These are phyloP conservation scores for Paramormyrops hopkinsi DNA, from an alignment of 2,797 vertebrate species.

Conservation along the genomic window DNA sequence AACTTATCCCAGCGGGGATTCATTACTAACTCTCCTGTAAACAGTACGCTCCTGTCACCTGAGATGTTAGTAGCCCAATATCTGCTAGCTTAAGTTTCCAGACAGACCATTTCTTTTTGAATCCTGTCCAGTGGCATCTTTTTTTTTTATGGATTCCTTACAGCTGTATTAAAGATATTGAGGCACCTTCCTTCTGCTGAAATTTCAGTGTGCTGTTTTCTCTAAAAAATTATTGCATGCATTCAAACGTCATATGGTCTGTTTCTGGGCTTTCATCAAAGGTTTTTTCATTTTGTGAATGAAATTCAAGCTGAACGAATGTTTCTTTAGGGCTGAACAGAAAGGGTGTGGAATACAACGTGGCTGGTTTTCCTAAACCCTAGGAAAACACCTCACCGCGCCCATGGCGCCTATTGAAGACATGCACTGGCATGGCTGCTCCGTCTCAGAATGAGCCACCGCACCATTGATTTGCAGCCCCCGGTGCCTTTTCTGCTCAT, in stretches of 20 bases:
- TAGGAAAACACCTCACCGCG: not conserved
- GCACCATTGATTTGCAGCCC: not conserved
- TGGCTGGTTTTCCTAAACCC: not conserved
- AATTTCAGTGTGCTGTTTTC: not conserved
- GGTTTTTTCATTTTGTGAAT: not conserved
- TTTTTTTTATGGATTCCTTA: not conserved
- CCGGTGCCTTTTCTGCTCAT: not conserved
- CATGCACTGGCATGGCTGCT: not conserved
- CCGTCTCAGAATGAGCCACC: not conserved
- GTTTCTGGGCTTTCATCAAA: not conserved
- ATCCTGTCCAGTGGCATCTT: not conserved
- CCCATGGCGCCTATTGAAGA: not conserved
- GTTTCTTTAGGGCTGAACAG: not conserved
- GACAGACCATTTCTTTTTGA: not conserved
- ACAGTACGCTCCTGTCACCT: not conserved
- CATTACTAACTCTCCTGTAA: not conserved
- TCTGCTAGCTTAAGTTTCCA: not conserved
- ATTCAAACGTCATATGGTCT: not conserved
- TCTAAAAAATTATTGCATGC: not conserved
- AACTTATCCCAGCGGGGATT: not conserved
- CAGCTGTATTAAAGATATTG: not conserved
- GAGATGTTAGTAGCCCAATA: not conserved
- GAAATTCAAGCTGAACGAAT: not conserved
- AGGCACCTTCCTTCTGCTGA: not conserved
- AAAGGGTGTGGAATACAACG: not conserved